Evolutionary conservation across 2,888 invertebrate genomes (phyloP).

Genomic region (Parnassius glacialis): DNA sequence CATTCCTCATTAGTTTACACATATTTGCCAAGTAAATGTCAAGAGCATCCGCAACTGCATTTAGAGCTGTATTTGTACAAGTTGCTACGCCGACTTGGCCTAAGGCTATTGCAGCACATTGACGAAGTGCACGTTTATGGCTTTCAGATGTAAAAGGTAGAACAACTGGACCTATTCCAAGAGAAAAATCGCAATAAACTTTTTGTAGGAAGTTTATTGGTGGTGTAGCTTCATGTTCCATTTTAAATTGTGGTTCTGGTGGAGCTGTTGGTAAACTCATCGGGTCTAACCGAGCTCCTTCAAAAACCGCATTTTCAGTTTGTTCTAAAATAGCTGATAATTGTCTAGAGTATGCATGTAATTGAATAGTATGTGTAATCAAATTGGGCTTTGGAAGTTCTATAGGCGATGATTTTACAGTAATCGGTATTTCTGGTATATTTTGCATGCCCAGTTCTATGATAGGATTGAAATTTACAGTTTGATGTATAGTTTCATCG

Average conservation of each 20-base stretch:
- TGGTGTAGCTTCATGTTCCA: slow-evolving; percentile 56
- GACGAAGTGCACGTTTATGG: slow-evolving; percentile 65
- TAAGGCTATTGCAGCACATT: slow-evolving; percentile 71
- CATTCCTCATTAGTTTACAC: slow-evolving; percentile 65
- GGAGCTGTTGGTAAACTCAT: slow-evolving; percentile 59
- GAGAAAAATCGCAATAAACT: slow-evolving; percentile 68
- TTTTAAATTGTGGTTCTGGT: slow-evolving; percentile 53
- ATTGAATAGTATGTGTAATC: slow-evolving; percentile 70
- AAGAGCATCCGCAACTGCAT: slow-evolving; percentile 62
- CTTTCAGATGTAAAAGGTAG: slow-evolving; percentile 72
- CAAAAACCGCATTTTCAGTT: slow-evolving; percentile 58
- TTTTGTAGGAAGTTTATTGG: slow-evolving; percentile 69
- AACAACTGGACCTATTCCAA: slow-evolving; percentile 65
- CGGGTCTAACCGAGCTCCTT: slow-evolving; percentile 56
- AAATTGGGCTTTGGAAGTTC: slow-evolving; percentile 69
- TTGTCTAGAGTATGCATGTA: slow-evolving; percentile 63
- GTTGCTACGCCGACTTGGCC: slow-evolving; percentile 65
- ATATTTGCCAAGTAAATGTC: slow-evolving; percentile 69
- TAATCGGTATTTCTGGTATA: slow-evolving; percentile 72
- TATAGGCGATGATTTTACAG: slow-evolving; percentile 69
- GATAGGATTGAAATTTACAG: slow-evolving; percentile 73
- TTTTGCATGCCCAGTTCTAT: slow-evolving; percentile 77
- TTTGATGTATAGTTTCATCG: slow-evolving; percentile 61
- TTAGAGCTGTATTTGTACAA: slow-evolving; percentile 65
- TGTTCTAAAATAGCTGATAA: slow-evolving; percentile 61